Conservation (phyloP, 2,888 invertebrate species). For the Dynastes grantii region DNA sequence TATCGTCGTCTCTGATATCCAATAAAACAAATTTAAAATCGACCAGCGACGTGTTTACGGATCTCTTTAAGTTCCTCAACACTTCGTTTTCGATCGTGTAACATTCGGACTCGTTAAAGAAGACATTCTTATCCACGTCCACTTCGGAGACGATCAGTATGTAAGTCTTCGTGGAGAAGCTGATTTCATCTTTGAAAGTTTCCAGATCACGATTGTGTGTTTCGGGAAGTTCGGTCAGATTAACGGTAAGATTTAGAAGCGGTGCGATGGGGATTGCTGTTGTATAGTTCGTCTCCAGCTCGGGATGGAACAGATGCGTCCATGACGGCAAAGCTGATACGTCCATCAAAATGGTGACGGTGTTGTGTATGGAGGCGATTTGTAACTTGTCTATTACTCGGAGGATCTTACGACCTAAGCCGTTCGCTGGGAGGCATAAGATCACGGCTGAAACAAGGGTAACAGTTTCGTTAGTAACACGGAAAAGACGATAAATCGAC, state of each 20-base stretch:
- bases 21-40: constrained; percentile 63
- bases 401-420: constrained; percentile 67
- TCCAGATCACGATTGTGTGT: constrained; percentile 15
- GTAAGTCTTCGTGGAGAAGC: constrained; percentile 62
- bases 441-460: constrained; percentile 70
- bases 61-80: constrained; percentile 57
- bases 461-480: constrained; percentile 25
- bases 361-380: constrained; percentile 68
- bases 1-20: constrained; percentile 65
- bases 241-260: constrained; percentile 51
- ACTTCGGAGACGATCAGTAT: constrained; percentile 64
- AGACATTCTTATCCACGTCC: constrained; percentile 37
- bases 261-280: constrained; percentile 39
- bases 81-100: constrained; percentile 59
- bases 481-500: background rate
- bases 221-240: constrained; percentile 28
- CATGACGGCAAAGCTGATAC: constrained; percentile 69
- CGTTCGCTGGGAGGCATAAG: constrained; percentile 72
- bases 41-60: constrained; percentile 44
- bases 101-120: constrained; percentile 48
- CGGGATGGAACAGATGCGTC: constrained; percentile 56
- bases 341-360: constrained; percentile 70
- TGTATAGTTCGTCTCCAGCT: constrained; percentile 37
- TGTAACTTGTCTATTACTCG: constrained; percentile 69
- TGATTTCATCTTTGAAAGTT: constrained; percentile 56